Evolutionary conservation across 2,113 vertebrate species (phyloP).

Genomic region (Tautogolabrus adspersus): DNA sequence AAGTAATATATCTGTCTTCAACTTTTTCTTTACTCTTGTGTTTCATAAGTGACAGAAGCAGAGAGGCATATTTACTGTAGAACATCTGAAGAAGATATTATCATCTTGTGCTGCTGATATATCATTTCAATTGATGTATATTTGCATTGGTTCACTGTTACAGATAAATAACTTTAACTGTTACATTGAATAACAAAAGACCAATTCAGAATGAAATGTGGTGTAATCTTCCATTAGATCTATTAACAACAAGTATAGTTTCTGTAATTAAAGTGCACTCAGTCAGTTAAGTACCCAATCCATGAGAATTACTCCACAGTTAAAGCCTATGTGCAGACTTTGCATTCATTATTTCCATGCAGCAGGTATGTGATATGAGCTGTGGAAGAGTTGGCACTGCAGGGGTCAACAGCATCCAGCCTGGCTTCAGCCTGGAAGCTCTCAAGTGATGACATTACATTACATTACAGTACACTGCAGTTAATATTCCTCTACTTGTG

Average conservation of each 20-base stretch:
- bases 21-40: no score
- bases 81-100: background rate
- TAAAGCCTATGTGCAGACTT: background rate
- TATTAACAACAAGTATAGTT: background rate
- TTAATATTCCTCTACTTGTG: constrained; percentile 49
- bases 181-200: no score
- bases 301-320: background rate
- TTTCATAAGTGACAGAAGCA: background rate
- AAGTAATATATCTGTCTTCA: no score
- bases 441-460: constrained; percentile 35
- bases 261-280: background rate
- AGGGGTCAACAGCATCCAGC: background rate
- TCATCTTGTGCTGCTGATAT: no score
- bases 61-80: background rate
- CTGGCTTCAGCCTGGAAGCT: constrained; percentile 19
- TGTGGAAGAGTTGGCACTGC: background rate
- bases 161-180: background rate
- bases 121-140: background rate
- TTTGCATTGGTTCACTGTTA: background rate
- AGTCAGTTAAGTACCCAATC: background rate
- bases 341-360: background rate
- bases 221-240: background rate
- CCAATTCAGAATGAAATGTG: background rate
- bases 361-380: background rate
- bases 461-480: constrained; percentile 17